Evolutionary conservation across 2,888 invertebrate species (phyloP).

Genomic region (Rhamphomyia laevipes): DNA sequence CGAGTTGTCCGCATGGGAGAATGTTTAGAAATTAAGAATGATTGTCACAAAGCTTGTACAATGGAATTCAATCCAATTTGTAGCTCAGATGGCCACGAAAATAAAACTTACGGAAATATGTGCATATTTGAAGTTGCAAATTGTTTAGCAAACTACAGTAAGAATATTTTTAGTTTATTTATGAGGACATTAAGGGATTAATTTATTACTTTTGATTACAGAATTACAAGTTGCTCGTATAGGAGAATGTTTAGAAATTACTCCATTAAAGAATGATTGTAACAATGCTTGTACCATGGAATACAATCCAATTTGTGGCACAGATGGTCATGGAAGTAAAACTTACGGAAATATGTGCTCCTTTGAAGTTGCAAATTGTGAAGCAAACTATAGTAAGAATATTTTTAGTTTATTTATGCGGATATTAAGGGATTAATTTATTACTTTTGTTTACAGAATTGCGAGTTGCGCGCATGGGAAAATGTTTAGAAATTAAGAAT

Average conservation of each 20-base stretch:
- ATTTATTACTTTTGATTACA: too few species aligned
- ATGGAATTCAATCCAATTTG: slow-evolving; percentile 6
- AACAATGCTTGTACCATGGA: background rate
- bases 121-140: slow-evolving; percentile 6
- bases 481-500: background rate
- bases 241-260: background rate
- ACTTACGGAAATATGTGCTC: background rate
- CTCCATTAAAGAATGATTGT: background rate
- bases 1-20: background rate
- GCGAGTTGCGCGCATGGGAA: too few species aligned
- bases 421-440: too few species aligned
- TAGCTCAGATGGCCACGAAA: slow-evolving; percentile 7
- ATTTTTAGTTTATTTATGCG: too few species aligned
- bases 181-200: background rate
- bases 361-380: background rate
- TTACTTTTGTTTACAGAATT: too few species aligned
- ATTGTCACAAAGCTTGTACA: slow-evolving; percentile 1
- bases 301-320: slow-evolving; percentile 4
- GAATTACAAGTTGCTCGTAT: background rate
- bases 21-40: background rate
- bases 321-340: background rate
- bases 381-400: background rate
- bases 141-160: background rate
- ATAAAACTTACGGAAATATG: slow-evolving; percentile 4
- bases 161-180: background rate